Evolutionary conservation across 2,888 invertebrate species (phyloP).

Genomic region (Diabrotica balteata): DNA sequence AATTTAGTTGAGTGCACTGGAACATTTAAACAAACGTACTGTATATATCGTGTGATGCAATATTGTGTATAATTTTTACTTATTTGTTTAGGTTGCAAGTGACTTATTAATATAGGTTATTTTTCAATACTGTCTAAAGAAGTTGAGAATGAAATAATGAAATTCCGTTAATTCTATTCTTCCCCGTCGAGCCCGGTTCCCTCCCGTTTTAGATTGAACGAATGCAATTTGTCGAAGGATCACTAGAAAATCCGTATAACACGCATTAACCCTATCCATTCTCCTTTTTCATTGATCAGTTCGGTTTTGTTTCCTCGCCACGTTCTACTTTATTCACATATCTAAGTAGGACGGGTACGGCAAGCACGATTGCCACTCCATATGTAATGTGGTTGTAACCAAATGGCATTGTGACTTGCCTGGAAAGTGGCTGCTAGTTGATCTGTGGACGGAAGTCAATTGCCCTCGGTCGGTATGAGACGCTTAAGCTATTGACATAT

Average conservation of each 20-base stretch:
- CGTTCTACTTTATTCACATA: conserved; percentile 44
- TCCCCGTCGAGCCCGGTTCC: not conserved
- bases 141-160: no score
- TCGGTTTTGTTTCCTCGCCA: conserved; percentile 40
- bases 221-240: conserved; percentile 36
- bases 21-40: no score
- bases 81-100: no score
- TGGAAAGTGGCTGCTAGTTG: conserved; percentile 32
- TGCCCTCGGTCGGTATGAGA: conserved; percentile 6
- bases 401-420: conserved; percentile 44
- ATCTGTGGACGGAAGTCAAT: conserved; percentile 28
- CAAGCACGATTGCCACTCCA: conserved; percentile 44
- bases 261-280: conserved; percentile 34
- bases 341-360: conserved; percentile 40
- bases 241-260: conserved; percentile 28
- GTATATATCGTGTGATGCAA: no score
- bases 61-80: no score
- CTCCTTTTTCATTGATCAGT: conserved; percentile 34
- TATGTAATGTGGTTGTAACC: conserved; percentile 46
- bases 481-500: conserved; percentile 6
- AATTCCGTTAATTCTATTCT: no score
- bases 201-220: conserved; percentile 1
- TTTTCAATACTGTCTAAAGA: no score
- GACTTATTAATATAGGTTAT: no score
- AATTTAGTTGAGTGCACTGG: no score